These are phyloP conservation scores for Sinocyclocheilus anophthalmus DNA, from an alignment of 2,113 vertebrate species.

Conservation along the genomic window DNA sequence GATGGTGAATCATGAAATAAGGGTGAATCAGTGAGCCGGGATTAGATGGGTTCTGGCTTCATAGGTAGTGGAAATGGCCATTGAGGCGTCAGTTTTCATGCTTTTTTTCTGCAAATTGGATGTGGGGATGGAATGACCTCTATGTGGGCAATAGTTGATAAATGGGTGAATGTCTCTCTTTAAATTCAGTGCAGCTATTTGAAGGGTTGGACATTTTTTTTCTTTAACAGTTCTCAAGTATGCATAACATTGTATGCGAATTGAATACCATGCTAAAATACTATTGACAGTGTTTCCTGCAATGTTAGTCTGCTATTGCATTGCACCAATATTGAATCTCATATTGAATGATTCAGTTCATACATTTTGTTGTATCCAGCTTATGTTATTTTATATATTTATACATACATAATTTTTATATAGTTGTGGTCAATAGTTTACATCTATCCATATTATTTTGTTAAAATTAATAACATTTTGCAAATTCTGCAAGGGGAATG, in stretches of 20 bases:
- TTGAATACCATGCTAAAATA: not conserved
- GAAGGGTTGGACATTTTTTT: not conserved
- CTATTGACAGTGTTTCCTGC: not conserved
- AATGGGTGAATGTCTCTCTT: not conserved
- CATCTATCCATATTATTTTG: not conserved
- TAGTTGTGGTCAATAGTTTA: not conserved
- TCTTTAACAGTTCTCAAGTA: not conserved
- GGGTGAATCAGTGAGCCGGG: slow-evolving; percentile 33
- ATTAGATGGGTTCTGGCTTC: slow-evolving; percentile 41
- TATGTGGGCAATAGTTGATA: not conserved
- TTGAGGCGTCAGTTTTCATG: not conserved
- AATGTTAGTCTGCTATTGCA: not conserved
- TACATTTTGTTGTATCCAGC: too few relatives aligned
- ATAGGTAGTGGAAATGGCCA: not conserved
- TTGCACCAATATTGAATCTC: too few relatives aligned
- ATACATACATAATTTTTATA: too few relatives aligned
- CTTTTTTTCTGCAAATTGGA: slow-evolving; percentile 4
- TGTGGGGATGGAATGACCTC: not conserved
- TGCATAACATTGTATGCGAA: not conserved
- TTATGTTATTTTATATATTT: too few relatives aligned
- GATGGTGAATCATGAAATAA: slow-evolving; percentile 44
- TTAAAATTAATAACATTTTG: too few relatives aligned
- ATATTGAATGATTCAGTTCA: too few relatives aligned
- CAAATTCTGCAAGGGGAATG: too few relatives aligned
- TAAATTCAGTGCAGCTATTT: not conserved